Conservation (phyloP, 2,888 invertebrate species). For the Graphium colonna region DNA sequence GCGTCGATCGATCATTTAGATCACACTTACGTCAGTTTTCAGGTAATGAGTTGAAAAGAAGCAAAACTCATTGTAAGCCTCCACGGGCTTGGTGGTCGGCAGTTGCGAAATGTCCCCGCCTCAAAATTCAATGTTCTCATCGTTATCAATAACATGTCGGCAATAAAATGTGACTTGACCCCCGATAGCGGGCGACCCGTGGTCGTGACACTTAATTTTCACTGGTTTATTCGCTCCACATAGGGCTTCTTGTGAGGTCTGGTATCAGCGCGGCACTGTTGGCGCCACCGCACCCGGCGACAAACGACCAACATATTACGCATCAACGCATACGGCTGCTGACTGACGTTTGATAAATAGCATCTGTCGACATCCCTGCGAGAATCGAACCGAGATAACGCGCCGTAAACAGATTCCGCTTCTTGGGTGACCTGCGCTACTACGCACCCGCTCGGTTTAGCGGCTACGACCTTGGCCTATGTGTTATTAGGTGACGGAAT, state of each 20-base stretch:
- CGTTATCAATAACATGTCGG: conserved; percentile 73
- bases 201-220: conserved; percentile 73
- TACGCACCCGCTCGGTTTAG: not conserved
- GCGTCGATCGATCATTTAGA: too few species aligned
- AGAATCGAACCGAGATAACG: conserved; percentile 52
- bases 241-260: conserved; percentile 70
- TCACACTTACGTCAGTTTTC: too few species aligned
- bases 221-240: conserved; percentile 70
- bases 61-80: not conserved
- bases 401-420: conserved; percentile 41
- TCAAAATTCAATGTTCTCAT: conserved; percentile 68
- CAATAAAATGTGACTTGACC: conserved; percentile 74
- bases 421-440: not conserved
- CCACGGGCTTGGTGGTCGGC: not conserved
- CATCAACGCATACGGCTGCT: conserved; percentile 40
- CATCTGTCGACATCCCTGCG: conserved; percentile 57
- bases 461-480: not conserved
- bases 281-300: conserved; percentile 53
- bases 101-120: conserved; percentile 59
- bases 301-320: conserved; percentile 43
- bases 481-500: not conserved
- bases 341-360: conserved; percentile 63
- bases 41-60: too few species aligned
- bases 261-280: conserved; percentile 42
- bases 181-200: conserved; percentile 64